Evolutionary conservation across 1,140 invertebrate species (phyloP), one percentile per base, ranked within the genome.

Genomic region (Battus philenor): DNA sequence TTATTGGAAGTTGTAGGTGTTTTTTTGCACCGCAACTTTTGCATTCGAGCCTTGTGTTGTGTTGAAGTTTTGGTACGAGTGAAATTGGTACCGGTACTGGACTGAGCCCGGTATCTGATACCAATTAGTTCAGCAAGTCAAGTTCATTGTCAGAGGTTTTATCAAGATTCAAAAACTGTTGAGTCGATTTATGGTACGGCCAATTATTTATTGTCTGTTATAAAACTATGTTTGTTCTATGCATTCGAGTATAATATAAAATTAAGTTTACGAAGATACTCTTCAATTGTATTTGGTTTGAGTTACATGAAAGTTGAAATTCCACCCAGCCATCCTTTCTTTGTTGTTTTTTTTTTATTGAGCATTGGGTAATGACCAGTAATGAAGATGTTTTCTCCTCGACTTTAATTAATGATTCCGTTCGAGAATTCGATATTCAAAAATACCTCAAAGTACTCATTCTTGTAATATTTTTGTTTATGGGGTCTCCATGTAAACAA

Each of bases 91-190:
- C 57, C 57, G 55, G 51, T 63, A 57, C 53, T 58, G 51, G 54
- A 52, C 53, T 39, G 15, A 29, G 54, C 13, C 38, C 51, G 48
- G 50, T 61, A 54, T 65, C 54, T 57, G 60, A 50, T 65, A 64
- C 58, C 52, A 59, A 67, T 66, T 59, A 57, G 50, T 50, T 43
- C 55, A 26, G 22, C 38, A 33, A 68, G 61, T 58, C 67, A 70
- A 68, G 71, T 73, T 76, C 70, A 76, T 73, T 76, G 72, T 76
- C 64, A 58, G 57, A 57, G 50, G 59, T 51, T 58, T 51, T 68
- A 68, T 76, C 69, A 64, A 59, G 69, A 69, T 66, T 59, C 54
- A 50, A 59, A 59, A 60, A 67, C 63, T 76, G 72, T 69, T 76
- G 68, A 76, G 72, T 70, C 50, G 55, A 66, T 54, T 56, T 59